Percentiles rank a stretch among this genome's conserved stretches.
These are phyloP conservation scores for Heliconius melpomene DNA, from an alignment of 1,140 invertebrate genomes.

Conservation along the genomic window DNA sequence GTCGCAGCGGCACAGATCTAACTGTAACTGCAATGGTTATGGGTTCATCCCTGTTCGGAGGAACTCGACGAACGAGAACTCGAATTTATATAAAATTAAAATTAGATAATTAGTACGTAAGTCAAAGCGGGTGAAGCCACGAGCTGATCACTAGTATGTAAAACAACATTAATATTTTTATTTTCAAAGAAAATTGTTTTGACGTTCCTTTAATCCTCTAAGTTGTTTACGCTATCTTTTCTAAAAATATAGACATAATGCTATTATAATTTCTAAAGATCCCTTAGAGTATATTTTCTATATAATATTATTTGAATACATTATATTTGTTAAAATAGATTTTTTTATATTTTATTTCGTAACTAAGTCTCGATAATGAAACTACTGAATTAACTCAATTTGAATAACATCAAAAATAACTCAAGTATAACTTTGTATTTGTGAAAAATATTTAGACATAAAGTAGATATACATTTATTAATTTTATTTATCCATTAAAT, in stretches of 20 bases:
- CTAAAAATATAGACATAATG: slow-evolving; percentile 5
- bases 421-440: no score
- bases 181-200: background rate
- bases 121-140: no score
- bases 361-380: background rate
- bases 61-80: no score
- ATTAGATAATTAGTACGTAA: no score
- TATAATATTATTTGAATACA: background rate
- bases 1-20: no score
- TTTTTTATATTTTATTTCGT: background rate
- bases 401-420: background rate
- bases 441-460: no score
- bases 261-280: background rate
- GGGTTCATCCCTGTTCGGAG: no score
- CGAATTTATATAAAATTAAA: no score
- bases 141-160: background rate
- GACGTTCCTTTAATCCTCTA: background rate
- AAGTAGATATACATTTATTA: no score
- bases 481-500: no score
- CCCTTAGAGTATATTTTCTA: background rate
- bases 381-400: background rate
- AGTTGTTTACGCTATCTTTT: background rate
- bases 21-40: background rate
- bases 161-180: background rate
- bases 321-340: background rate